Base-by-base conservation (phyloP, 2,113 vertebrate species). In the Prolemur simus region DNA sequence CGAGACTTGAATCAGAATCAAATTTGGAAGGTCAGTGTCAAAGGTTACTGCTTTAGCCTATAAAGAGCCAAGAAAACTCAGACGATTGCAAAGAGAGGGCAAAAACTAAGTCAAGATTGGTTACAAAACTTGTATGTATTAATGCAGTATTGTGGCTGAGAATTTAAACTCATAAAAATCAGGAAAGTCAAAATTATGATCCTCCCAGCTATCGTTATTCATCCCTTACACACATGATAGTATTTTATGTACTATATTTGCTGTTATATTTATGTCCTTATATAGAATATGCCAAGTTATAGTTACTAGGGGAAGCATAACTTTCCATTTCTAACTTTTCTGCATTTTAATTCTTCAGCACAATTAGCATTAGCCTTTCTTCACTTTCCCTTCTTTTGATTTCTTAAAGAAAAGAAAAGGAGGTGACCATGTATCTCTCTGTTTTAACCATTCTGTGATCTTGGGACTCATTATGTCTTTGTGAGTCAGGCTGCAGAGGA, bases 251-350 rank as follows among this genome's bases (percentile, higher is more conserved):
- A 82, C 21, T 94, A 13, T 93, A 90, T 96, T 92, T 42, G 42
- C 80, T 96, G 63, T 94, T 98, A 96, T 94, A 97, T 97, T 98
- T 98, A 97, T 97, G 76, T 45, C 60, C 87, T 95, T 96, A 97
- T 95, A 86, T 92, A 97, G 77, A 98, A 96, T 85, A 81, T 98
- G 96, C 63, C 89, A 93, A 73, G 18, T 96, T 97, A 93, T 32
- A 93, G 92, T 49, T 96, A 86, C 39, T 97, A 93, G 56, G 96
- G 95, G 94, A 98, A 98, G 88, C 93, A 96, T 93, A 97, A 93
- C 88, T 98, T 97, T 94, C 12, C 90, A 96, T 86, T 85, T 96
- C 71, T 91, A 93, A 95, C 95, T 96, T 96, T 69, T 45, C 89
- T 89, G 89, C 71, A 92, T 97, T 90, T 71, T 95, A 94, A 92